phyloP scores from a whole-genome alignment of 2,888 invertebrate species.

The Calliphora vomitoria region DNA sequence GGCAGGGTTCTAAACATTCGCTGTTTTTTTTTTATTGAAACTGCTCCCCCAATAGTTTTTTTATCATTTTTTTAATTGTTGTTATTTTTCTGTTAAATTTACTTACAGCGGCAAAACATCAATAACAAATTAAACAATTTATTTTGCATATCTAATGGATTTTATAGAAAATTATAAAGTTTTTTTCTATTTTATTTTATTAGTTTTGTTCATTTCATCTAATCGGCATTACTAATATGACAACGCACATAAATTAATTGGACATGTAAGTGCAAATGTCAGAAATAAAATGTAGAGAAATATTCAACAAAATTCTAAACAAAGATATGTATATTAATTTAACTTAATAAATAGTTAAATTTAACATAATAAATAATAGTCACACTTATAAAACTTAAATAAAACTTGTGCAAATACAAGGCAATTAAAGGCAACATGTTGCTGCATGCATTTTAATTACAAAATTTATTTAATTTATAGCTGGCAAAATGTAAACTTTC shows the following conservation, averaged over 20 bases:
- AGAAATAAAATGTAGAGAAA: neutral
- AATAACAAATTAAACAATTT: slow-evolving; percentile 65
- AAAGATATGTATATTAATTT: slow-evolving; percentile 11
- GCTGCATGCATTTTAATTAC: neutral
- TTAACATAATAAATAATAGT: slow-evolving; percentile 15
- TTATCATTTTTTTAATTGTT: neutral
- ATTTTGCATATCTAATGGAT: slow-evolving; percentile 72
- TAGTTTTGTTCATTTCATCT: slow-evolving; percentile 42
- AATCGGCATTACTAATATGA: slow-evolving; percentile 65
- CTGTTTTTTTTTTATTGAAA: neutral
- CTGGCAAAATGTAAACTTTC: too few relatives aligned
- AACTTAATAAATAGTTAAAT: slow-evolving; percentile 1
- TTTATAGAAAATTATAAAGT: slow-evolving; percentile 33
- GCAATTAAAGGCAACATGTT: neutral
- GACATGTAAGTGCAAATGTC: slow-evolving; percentile 41
- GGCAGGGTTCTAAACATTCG: neutral
- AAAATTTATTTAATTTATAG: too few relatives aligned
- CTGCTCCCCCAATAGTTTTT: slow-evolving; percentile 29
- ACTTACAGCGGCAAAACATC: slow-evolving; percentile 65
- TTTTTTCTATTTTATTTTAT: neutral
- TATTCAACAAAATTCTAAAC: slow-evolving; percentile 7
- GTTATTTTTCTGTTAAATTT: slow-evolving; percentile 9
- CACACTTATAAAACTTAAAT: slow-evolving; percentile 7
- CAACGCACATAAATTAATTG: slow-evolving; percentile 63
- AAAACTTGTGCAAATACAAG: neutral